Percentiles rank a stretch among this genome's conserved stretches.
These are phyloP conservation scores for Latheticus oryzae DNA, from an alignment of 2,888 invertebrate species.

Conservation along the genomic window DNA sequence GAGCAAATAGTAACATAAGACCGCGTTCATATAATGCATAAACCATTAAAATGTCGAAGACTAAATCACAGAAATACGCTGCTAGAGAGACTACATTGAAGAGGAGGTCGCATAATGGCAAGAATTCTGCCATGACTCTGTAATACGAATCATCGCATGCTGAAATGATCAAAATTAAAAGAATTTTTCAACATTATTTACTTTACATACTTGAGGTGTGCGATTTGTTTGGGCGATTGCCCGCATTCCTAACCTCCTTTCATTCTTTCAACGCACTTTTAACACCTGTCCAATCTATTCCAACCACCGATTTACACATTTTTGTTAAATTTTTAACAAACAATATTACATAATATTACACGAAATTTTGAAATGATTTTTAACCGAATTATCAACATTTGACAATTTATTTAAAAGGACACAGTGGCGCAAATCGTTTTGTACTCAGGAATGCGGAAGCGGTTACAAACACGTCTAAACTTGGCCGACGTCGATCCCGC, in stretches of 20 bases:
- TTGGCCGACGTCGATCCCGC: neutral
- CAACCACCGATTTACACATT: neutral
- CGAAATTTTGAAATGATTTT: conserved; percentile 2
- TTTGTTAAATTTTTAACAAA: conserved; percentile 10
- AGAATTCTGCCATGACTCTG: conserved; percentile 79
- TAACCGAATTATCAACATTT: conserved; percentile 20
- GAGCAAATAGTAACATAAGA: conserved; percentile 73
- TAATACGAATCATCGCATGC: conserved; percentile 61
- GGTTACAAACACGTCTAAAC: conserved; percentile 12
- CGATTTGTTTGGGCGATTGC: conserved; percentile 62
- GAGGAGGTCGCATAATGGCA: conserved; percentile 90
- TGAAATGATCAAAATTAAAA: too few species aligned
- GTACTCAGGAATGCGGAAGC: conserved; percentile 30
- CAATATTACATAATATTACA: neutral
- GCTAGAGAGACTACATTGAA: conserved; percentile 92
- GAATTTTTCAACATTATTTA: conserved; percentile 42
- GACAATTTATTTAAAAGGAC: conserved; percentile 44
- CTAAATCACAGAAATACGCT: conserved; percentile 91
- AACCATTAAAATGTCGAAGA: conserved; percentile 87
- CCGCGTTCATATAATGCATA: conserved; percentile 83
- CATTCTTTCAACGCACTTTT: conserved; percentile 51
- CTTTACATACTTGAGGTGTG: conserved; percentile 59
- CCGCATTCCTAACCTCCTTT: conserved; percentile 66
- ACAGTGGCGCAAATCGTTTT: conserved; percentile 43
- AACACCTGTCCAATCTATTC: conserved; percentile 18